Evolutionary conservation across 2,113 vertebrate genomes (phyloP).

Genomic region (Sinocyclocheilus grahami): DNA sequence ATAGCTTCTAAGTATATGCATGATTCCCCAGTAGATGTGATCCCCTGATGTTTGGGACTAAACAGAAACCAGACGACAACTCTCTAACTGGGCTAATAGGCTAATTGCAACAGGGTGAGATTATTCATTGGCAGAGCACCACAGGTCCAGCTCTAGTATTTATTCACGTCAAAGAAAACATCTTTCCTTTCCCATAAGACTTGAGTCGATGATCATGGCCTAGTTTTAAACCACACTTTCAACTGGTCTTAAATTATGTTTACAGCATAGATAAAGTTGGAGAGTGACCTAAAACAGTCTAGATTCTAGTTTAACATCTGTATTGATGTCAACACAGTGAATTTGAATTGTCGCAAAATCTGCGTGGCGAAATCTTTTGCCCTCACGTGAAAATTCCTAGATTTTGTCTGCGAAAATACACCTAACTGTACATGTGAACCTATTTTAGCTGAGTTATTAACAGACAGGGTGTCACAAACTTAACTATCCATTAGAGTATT

Average conservation of each 20-base stretch:
- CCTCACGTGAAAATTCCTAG: too few species aligned
- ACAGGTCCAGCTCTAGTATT: slow-evolving; percentile 14
- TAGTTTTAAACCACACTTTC: slow-evolving; percentile 35
- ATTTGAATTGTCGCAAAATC: neutral
- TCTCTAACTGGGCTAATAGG: slow-evolving; percentile 61
- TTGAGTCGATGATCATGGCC: neutral
- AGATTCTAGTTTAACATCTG: neutral
- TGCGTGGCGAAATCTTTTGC: neutral
- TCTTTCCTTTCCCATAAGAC: slow-evolving; percentile 1
- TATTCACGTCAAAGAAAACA: slow-evolving; percentile 21
- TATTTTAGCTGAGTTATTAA: neutral
- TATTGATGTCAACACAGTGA: too few species aligned
- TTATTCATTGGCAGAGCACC: slow-evolving; percentile 32
- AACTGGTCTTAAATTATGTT: neutral
- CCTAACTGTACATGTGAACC: neutral
- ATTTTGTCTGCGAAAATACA: too few species aligned
- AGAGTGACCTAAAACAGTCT: neutral
- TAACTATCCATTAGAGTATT: neutral
- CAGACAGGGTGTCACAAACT: neutral
- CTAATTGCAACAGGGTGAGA: slow-evolving; percentile 53
- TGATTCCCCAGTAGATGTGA: slow-evolving; percentile 41
- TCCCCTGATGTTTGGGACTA: slow-evolving; percentile 55
- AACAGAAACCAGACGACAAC: slow-evolving; percentile 54
- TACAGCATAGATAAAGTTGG: slow-evolving; percentile 11
- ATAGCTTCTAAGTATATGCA: slow-evolving; percentile 57